These are phyloP conservation scores for Rutpela maculata DNA, from an alignment of 2,888 invertebrate genomes.

Conservation along the genomic window DNA sequence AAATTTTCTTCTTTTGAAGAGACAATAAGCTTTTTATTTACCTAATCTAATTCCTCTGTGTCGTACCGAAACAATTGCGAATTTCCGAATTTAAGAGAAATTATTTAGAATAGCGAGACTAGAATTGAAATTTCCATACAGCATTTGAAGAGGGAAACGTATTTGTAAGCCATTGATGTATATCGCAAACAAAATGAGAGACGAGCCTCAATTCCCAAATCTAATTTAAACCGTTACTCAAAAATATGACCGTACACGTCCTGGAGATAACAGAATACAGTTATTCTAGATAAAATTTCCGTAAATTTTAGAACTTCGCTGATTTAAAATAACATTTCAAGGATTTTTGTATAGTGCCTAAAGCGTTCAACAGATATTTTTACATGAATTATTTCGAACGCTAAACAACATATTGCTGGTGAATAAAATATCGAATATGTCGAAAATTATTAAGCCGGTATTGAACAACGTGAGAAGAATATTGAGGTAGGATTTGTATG, in stretches of 20 bases:
- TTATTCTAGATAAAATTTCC: slow-evolving; percentile 29
- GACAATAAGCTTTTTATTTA: not conserved
- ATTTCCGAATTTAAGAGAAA: slow-evolving; percentile 22
- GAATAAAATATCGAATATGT: not conserved
- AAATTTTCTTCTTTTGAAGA: not conserved
- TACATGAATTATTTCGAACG: not conserved
- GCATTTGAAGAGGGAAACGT: slow-evolving; percentile 50
- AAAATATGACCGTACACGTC: slow-evolving; percentile 53
- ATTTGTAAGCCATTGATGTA: slow-evolving; percentile 56
- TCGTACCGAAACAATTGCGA: slow-evolving; percentile 5
- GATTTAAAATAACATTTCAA: not conserved
- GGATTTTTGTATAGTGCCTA: not conserved
- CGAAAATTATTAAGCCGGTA: not conserved
- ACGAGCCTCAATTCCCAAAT: slow-evolving; percentile 56
- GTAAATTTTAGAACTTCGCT: slow-evolving; percentile 20
- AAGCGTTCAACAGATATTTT: slow-evolving; percentile 11
- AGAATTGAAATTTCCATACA: slow-evolving; percentile 53
- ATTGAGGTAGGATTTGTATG: not conserved
- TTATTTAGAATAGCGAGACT: slow-evolving; percentile 38
- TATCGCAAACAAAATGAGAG: slow-evolving; percentile 54
- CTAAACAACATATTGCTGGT: not conserved
- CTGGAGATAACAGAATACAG: slow-evolving; percentile 35
- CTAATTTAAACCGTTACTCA: slow-evolving; percentile 55
- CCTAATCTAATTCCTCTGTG: slow-evolving; percentile 13
- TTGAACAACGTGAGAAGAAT: not conserved